Conservation (phyloP, 2,888 invertebrate species). For the Eupithecia vulgata region DNA sequence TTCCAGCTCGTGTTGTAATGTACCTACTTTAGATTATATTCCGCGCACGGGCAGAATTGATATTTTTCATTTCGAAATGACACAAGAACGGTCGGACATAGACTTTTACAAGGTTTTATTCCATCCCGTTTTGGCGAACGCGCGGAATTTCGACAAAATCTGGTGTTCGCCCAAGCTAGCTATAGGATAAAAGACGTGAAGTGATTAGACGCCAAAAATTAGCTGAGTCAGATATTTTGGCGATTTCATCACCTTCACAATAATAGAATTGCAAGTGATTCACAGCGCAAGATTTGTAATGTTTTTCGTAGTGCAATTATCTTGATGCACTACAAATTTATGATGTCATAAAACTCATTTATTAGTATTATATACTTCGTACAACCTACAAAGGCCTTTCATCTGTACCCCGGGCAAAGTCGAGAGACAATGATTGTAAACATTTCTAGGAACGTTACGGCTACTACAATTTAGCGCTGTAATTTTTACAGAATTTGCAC, state of each 20-base stretch:
- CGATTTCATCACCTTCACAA: conserved; percentile 9
- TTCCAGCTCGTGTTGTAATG: no score
- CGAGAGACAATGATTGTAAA: neutral
- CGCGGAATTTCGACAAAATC: neutral
- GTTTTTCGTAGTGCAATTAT: conserved; percentile 9
- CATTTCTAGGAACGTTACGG: neutral
- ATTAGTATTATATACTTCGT: neutral
- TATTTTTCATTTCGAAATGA: neutral
- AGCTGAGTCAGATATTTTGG: neutral
- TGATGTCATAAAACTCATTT: neutral
- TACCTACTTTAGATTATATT: no score
- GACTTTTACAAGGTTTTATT: neutral
- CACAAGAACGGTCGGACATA: neutral
- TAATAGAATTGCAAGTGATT: conserved; percentile 8
- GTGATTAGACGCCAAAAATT: neutral
- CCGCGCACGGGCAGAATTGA: neutral
- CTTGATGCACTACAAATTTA: neutral
- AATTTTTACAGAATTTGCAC: no score
- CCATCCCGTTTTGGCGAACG: neutral
- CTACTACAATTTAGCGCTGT: no score
- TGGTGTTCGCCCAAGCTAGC: neutral
- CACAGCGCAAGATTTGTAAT: conserved; percentile 15
- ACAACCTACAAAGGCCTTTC: neutral
- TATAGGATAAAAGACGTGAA: neutral
- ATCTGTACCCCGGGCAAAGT: neutral